Percentiles rank a stretch among this genome's conserved stretches.
Conservation (phyloP, 1,140 invertebrate species). For the Popillia japonica region DNA sequence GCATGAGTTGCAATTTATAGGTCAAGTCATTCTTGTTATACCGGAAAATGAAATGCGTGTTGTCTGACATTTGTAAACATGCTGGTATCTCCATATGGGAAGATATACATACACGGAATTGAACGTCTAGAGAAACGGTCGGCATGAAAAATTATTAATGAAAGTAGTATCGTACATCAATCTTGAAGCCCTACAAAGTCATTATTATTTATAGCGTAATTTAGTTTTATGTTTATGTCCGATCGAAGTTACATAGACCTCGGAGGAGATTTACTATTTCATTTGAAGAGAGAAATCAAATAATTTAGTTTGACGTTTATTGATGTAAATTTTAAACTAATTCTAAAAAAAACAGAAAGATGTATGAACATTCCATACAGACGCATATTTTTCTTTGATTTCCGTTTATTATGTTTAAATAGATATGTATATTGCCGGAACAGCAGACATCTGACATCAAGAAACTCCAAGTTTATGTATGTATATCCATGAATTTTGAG, state of each 20-base stretch:
- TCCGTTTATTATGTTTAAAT: not conserved
- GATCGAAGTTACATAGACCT: not conserved
- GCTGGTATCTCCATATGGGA: not conserved
- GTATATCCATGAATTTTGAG: no score
- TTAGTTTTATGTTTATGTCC: not conserved
- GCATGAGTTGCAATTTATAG: constrained; percentile 13
- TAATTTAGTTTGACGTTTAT: no score
- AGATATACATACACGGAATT: not conserved
- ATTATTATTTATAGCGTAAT: constrained; percentile 15
- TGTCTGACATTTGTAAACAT: constrained; percentile 1
- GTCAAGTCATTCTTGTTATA: not conserved
- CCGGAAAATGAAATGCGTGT: constrained; percentile 13
- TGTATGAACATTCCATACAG: no score
- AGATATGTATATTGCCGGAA: not conserved
- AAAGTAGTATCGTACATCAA: not conserved
- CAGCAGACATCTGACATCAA: no score
- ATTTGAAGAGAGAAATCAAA: no score
- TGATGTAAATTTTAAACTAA: no score
- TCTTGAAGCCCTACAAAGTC: not conserved
- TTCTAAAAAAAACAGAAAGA: no score
- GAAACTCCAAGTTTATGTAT: no score
- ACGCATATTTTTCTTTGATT: not conserved
- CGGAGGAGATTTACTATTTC: not conserved
- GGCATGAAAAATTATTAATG: constrained; percentile 25
- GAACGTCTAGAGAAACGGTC: not conserved